Conservation (phyloP, 2,797 vertebrate genomes). For the Sebastes hubbsi region DNA sequence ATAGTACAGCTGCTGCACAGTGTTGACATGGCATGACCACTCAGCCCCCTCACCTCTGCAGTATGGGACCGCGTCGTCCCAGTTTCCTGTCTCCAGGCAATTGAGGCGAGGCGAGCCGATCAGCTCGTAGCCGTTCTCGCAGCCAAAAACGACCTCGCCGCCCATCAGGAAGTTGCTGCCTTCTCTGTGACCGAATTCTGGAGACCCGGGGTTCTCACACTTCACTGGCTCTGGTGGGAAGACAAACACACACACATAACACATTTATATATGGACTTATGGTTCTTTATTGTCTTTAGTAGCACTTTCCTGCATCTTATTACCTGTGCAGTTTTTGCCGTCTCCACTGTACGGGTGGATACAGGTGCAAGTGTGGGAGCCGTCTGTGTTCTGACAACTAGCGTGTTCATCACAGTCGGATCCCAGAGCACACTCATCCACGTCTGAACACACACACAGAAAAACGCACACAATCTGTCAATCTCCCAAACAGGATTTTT, state of each 20-base stretch:
- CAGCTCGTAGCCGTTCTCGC: slow-evolving; percentile 87
- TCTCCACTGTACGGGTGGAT: slow-evolving; percentile 90
- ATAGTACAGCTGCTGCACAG: not conserved
- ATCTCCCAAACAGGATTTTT: not conserved
- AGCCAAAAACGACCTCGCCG: slow-evolving; percentile 86
- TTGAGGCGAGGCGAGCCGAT: slow-evolving; percentile 78
- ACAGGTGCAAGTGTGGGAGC: slow-evolving; percentile 93
- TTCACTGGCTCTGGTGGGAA: slow-evolving; percentile 87
- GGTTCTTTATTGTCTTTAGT: not conserved
- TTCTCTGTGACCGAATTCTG: slow-evolving; percentile 85
- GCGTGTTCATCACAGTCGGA: slow-evolving; percentile 91
- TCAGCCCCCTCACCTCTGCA: slow-evolving; percentile 86
- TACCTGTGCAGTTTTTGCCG: slow-evolving; percentile 97
- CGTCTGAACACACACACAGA: slow-evolving; percentile 79
- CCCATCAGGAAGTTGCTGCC: slow-evolving; percentile 87
- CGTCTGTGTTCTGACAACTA: slow-evolving; percentile 93
- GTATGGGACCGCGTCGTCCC: slow-evolving; percentile 82
- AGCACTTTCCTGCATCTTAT: not conserved
- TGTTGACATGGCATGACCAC: not conserved
- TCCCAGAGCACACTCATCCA: slow-evolving; percentile 95
- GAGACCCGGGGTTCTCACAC: slow-evolving; percentile 86
- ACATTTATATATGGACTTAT: not conserved
- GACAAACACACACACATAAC: not conserved
- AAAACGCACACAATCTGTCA: not conserved
- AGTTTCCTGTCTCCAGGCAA: slow-evolving; percentile 88